Evolutionary conservation across 2,888 invertebrate species (phyloP), one percentile per base, ranked within the genome.

Genomic region (Drosophila ochracea): DNA sequence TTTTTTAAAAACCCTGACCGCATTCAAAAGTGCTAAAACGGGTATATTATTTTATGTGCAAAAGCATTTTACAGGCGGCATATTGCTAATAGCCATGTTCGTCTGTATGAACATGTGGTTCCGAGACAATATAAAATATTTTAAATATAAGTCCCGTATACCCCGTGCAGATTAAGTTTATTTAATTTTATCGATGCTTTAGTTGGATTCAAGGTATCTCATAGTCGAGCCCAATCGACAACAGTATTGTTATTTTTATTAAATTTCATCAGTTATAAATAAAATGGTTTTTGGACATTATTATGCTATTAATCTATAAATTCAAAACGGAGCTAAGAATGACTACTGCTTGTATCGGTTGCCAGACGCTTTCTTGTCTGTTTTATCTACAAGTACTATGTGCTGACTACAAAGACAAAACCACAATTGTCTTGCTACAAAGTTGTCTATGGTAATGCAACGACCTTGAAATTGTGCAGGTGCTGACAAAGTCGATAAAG

Each of bases 391-490:
- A 41, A 54, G 41, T 54, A 73, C 41, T 41, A 35, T 25, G 25
- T 25, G 39, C 57, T 25, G 54, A 39, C 47, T 10, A 43, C 47
- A 39, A 37, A 47, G 64, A 11, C 31, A 25, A 54, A 35, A 25
- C 54, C 28, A 47, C 33, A 19, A n/a, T 11, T 37, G 41, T 52
- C 58, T 60, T 37, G 57, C 76, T 39, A 37, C 41, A 58, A 64
- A 60, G 57, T 61, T 61, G 75, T 79, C 43, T 77, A 54, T 75
- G 77, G 52, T 54, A 80, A 80, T 77, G 65, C 83, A 83, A 84
- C 69, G 88, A 84, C 85, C 84, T 84, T 84, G 84, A 73, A 60
- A 43, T 53, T 80, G 66, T 69, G 80, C 88, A 78, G 76, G 81
- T 82, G 55, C 57, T 39, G 41, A 41, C 65, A 64, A 41, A 54